Evolutionary conservation across 2,888 invertebrate genomes (phyloP).

Genomic region (Campoplex nolae): DNA sequence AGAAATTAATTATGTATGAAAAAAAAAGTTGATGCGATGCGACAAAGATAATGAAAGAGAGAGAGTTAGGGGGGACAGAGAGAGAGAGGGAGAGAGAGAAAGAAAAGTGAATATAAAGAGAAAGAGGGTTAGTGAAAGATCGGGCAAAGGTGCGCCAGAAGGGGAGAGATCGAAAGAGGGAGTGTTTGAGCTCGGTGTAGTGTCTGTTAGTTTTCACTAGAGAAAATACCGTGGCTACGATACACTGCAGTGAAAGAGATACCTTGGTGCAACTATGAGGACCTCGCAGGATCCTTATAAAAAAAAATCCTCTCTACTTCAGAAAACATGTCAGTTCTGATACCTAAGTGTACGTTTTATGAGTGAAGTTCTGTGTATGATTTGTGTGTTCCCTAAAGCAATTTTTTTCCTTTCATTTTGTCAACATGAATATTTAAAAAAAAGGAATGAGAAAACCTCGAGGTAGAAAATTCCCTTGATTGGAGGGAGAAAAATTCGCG

Average conservation of each 20-base stretch:
- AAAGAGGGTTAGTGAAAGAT: slow-evolving; percentile 73
- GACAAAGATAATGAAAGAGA: slow-evolving; percentile 54
- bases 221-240: slow-evolving; percentile 76
- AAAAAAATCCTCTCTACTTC: neutral
- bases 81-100: slow-evolving; percentile 13
- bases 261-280: slow-evolving; percentile 73
- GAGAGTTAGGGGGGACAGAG: neutral
- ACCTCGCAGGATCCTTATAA: neutral
- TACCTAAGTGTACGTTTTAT: neutral
- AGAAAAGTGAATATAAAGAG: neutral
- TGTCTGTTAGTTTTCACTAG: slow-evolving; percentile 38
- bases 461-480: neutral
- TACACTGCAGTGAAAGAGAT: slow-evolving; percentile 81
- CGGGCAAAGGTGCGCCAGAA: slow-evolving; percentile 69
- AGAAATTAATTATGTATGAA: slow-evolving; percentile 11
- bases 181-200: slow-evolving; percentile 30
- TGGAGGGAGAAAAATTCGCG: neutral
- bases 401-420: neutral
- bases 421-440: neutral
- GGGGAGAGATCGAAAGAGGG: slow-evolving; percentile 54
- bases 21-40: slow-evolving; percentile 16
- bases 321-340: neutral
- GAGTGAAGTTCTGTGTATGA: slow-evolving; percentile 3
- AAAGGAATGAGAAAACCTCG: neutral
- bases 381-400: neutral